These are phyloP conservation scores for Synodontis membranacea DNA, from an alignment of 2,113 vertebrate species.

Conservation along the genomic window DNA sequence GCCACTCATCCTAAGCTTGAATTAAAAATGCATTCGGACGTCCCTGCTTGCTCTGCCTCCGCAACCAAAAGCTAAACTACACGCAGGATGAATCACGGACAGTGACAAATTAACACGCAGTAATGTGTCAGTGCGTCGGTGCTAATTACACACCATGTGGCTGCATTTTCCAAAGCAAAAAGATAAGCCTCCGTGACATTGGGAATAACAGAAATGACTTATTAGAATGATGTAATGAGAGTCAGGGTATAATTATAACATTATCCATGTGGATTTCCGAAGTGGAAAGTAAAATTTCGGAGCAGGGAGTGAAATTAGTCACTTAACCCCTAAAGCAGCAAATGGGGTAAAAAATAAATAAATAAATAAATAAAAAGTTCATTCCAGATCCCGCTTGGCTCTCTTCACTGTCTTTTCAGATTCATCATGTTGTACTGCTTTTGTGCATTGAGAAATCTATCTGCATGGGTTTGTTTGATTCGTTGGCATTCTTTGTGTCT, in stretches of 20 bases:
- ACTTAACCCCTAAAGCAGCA: neutral
- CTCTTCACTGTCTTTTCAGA: neutral
- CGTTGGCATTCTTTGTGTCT: neutral
- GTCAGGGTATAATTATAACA: neutral
- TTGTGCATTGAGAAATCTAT: neutral
- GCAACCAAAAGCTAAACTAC: neutral
- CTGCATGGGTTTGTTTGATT: neutral
- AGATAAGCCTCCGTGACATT: neutral
- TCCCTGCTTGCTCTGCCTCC: neutral
- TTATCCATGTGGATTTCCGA: neutral
- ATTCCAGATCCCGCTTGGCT: neutral
- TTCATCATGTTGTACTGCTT: neutral
- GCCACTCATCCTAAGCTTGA: neutral
- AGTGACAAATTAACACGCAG: neutral
- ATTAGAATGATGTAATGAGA: neutral
- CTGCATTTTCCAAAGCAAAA: conserved; percentile 7
- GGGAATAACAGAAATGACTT: neutral
- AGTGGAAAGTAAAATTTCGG: neutral
- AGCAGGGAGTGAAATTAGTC: neutral
- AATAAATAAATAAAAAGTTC: too few relatives aligned
- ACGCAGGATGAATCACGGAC: neutral
- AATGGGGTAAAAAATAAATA: neutral
- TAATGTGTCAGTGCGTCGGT: conserved; percentile 4
- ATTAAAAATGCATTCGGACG: conserved; percentile 2
- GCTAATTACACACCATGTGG: conserved; percentile 24